These are phyloP conservation scores for Peromyscus maniculatus DNA, from an alignment of 2,113 vertebrate species.

Conservation along the genomic window DNA sequence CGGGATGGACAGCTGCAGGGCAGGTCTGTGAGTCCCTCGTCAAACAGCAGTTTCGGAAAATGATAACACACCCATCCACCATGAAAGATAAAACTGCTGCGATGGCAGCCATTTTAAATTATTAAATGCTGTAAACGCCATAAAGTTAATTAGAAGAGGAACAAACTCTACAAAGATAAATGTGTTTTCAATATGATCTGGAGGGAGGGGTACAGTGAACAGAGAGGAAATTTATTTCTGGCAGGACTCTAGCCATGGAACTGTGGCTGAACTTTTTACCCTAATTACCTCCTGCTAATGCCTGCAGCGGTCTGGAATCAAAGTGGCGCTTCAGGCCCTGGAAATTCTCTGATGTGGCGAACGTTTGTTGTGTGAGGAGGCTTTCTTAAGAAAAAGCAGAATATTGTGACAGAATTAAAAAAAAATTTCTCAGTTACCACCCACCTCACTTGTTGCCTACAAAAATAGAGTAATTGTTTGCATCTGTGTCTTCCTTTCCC, in stretches of 20 bases:
- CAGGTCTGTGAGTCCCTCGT: conserved; percentile 76
- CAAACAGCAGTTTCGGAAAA: conserved; percentile 75
- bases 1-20: conserved; percentile 76
- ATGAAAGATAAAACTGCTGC: conserved; percentile 75
- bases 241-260: conserved; percentile 91
- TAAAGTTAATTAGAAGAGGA: conserved; percentile 91
- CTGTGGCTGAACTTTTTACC: conserved; percentile 99
- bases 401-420: conserved; percentile 91
- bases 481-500: conserved; percentile 91
- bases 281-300: conserved; percentile 98
- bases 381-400: conserved; percentile 88
- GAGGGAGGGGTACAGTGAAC: conserved; percentile 89
- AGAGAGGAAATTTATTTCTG: conserved; percentile 94
- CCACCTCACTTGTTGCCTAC: conserved; percentile 94
- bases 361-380: conserved; percentile 94
- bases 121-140: conserved; percentile 89
- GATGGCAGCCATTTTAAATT: conserved; percentile 85
- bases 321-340: conserved; percentile 92
- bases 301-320: conserved; percentile 95
- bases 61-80: conserved; percentile 75
- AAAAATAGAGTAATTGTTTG: conserved; percentile 95
- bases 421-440: conserved; percentile 92
- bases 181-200: conserved; percentile 93
- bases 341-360: conserved; percentile 96
- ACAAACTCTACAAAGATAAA: conserved; percentile 89